A percentile compares a stretch with the other conserved stretches of the same genome.
phyloP scores from a whole-genome alignment of 1,140 invertebrate species.

The Limonius californicus region DNA sequence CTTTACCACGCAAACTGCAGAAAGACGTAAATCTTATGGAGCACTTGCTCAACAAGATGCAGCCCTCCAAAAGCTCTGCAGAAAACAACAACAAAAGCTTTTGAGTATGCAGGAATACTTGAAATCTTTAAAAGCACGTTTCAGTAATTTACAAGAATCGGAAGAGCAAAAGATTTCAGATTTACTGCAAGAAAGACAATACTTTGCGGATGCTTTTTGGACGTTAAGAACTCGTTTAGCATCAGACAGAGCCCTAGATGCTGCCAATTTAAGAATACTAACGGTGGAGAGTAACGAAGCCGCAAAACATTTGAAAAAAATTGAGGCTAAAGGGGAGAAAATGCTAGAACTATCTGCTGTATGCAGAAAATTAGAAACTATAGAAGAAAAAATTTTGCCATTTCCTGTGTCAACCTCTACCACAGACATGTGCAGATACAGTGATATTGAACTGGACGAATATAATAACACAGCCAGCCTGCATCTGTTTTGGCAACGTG shows the following conservation, averaged over 20 bases:
- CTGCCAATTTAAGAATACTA: conserved; percentile 27
- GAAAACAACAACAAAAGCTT: conserved; percentile 29
- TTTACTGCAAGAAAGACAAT: conserved; percentile 27
- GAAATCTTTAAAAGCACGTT: conserved; percentile 28
- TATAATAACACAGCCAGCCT: conserved; percentile 13
- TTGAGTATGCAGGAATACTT: conserved; percentile 23
- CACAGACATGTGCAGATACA: neutral
- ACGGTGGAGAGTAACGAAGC: conserved; percentile 28
- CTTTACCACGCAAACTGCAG: conserved; percentile 24
- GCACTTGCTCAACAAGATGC: conserved; percentile 32
- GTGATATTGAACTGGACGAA: conserved; percentile 20
- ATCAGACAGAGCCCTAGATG: conserved; percentile 28
- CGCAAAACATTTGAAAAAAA: conserved; percentile 31
- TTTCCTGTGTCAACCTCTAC: conserved; percentile 37
- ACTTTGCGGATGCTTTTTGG: conserved; percentile 28
- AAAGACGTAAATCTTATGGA: conserved; percentile 30
- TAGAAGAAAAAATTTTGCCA: conserved; percentile 54
- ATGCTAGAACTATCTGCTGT: conserved; percentile 51
- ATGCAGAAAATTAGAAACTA: conserved; percentile 57
- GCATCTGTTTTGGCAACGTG: conserved; percentile 38
- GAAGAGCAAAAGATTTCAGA: conserved; percentile 15
- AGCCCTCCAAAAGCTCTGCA: conserved; percentile 28
- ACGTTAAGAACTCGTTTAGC: conserved; percentile 31
- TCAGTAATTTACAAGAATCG: conserved; percentile 4
- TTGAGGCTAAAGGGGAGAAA: conserved; percentile 50